Conservation (phyloP, 1,140 invertebrate genomes). For the Probaryconus sp. region DNA sequence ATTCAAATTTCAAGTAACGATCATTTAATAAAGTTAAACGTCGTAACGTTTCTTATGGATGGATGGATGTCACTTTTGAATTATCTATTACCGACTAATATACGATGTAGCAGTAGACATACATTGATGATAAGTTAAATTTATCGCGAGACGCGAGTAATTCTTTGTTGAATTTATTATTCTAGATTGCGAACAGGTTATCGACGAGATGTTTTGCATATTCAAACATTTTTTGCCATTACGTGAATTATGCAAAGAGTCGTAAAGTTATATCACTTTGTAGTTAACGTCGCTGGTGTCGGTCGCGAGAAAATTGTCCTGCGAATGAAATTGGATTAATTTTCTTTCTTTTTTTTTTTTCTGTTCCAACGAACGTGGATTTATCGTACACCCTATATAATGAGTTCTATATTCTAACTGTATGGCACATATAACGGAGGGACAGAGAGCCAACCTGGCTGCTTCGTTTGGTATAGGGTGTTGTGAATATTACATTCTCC, state of each 20-base stretch:
- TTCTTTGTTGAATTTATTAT: constrained; percentile 29
- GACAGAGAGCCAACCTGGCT: constrained; percentile 64
- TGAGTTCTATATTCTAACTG: constrained; percentile 6
- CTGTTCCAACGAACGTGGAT: constrained; percentile 3
- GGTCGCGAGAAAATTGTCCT: too few relatives aligned
- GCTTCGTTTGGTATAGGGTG: constrained; percentile 68
- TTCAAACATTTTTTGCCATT: constrained; percentile 21
- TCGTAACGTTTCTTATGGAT: too few relatives aligned
- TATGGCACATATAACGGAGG: constrained; percentile 40
- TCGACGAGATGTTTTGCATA: constrained; percentile 31
- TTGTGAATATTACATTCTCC: constrained; percentile 77
- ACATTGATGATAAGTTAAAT: constrained; percentile 20
- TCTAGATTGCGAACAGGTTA: constrained; percentile 34
- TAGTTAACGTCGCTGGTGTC: too few relatives aligned
- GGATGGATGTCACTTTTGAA: constrained; percentile 11
- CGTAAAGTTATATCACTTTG: constrained; percentile 20
- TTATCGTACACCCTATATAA: constrained; percentile 54
- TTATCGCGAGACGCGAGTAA: constrained; percentile 17
- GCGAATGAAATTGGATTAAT: constrained; percentile 2
- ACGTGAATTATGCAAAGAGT: constrained; percentile 30
- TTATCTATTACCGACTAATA: constrained; percentile 5
- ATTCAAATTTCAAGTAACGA: too few relatives aligned
- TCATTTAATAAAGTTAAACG: too few relatives aligned
- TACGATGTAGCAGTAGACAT: constrained; percentile 4
- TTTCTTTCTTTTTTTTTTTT: neutral